These are phyloP conservation scores for Zenarchopterus dispar DNA, from an alignment of 2,797 vertebrate species.

Conservation along the genomic window DNA sequence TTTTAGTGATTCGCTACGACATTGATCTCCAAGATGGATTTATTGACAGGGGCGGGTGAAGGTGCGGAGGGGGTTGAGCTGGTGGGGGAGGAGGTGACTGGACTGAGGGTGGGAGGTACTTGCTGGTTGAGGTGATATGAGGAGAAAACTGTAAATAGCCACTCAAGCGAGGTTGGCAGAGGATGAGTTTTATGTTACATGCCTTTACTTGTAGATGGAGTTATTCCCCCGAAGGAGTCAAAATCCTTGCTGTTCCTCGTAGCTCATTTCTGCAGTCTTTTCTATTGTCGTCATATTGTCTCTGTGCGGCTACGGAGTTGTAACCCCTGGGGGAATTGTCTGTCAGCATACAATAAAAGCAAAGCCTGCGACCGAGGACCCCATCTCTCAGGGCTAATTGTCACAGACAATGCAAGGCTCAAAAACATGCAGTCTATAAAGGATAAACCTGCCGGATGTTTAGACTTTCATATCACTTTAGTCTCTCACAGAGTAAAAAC, in stretches of 20 bases:
- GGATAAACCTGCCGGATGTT: constrained; percentile 78
- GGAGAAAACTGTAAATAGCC: constrained; percentile 66
- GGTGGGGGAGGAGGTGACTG: constrained; percentile 35
- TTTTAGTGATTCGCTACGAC: constrained; percentile 84
- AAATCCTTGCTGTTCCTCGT: constrained; percentile 43
- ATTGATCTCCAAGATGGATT: constrained; percentile 86
- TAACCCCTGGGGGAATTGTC: constrained; percentile 72
- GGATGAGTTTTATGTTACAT: constrained; percentile 61
- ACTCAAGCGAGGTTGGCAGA: constrained; percentile 62
- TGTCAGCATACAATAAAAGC: constrained; percentile 74
- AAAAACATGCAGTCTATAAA: constrained; percentile 55
- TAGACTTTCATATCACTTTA: constrained; percentile 69
- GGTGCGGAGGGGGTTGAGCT: constrained; percentile 60
- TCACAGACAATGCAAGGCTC: constrained; percentile 65
- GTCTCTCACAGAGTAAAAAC: constrained; percentile 60
- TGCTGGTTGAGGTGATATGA: constrained; percentile 53
- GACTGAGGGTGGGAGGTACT: constrained; percentile 1
- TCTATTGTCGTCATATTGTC: constrained; percentile 61
- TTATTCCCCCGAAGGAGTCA: constrained; percentile 48
- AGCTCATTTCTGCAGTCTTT: constrained; percentile 55
- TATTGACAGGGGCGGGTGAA: constrained; percentile 79
- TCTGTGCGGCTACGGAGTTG: constrained; percentile 50
- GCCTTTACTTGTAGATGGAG: constrained; percentile 48
- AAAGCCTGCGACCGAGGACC: constrained; percentile 59
- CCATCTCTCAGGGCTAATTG: constrained; percentile 72